Percentiles rank a stretch among this genome's conserved stretches.
These are phyloP conservation scores for Callionymus lyra DNA, from an alignment of 2,113 vertebrate genomes.

Conservation along the genomic window DNA sequence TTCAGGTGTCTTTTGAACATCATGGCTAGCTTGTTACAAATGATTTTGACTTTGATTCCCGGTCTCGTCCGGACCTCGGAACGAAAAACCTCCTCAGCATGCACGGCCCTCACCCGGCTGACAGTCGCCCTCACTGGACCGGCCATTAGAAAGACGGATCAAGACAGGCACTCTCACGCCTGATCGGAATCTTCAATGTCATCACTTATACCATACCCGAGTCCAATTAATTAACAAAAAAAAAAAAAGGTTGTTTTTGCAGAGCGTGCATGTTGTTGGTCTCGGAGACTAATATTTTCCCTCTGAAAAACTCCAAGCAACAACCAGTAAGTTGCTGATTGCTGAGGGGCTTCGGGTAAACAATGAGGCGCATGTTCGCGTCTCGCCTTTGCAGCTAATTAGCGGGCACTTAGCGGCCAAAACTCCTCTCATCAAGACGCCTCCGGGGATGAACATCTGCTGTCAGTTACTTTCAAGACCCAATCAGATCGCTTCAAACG, in stretches of 20 bases:
- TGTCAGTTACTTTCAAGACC: constrained; percentile 27
- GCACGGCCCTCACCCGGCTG: constrained; percentile 11
- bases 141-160: constrained; percentile 40
- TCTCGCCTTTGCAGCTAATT: constrained; percentile 31
- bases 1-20: too few species aligned
- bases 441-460: constrained; percentile 29
- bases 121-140: constrained; percentile 34
- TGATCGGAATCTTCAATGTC: constrained; percentile 32
- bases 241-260: constrained; percentile 30
- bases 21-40: too few species aligned
- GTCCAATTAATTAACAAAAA: constrained; percentile 43
- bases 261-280: constrained; percentile 33
- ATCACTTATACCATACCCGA: constrained; percentile 22
- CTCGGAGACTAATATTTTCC: constrained; percentile 27
- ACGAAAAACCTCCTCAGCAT: constrained; percentile 9
- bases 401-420: constrained; percentile 16
- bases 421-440: constrained; percentile 5
- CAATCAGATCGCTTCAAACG: constrained; percentile 31
- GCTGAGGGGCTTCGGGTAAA: constrained; percentile 17
- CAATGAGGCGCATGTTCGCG: constrained; percentile 15
- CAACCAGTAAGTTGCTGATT: constrained; percentile 20
- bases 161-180: constrained; percentile 26
- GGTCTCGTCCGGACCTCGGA: too few species aligned
- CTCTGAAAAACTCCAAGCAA: constrained; percentile 23
- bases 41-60: too few species aligned